Evolutionary conservation across 2,888 invertebrate species (phyloP), one percentile per base, ranked within the genome.

Genomic region (Coenonympha arcania): DNA sequence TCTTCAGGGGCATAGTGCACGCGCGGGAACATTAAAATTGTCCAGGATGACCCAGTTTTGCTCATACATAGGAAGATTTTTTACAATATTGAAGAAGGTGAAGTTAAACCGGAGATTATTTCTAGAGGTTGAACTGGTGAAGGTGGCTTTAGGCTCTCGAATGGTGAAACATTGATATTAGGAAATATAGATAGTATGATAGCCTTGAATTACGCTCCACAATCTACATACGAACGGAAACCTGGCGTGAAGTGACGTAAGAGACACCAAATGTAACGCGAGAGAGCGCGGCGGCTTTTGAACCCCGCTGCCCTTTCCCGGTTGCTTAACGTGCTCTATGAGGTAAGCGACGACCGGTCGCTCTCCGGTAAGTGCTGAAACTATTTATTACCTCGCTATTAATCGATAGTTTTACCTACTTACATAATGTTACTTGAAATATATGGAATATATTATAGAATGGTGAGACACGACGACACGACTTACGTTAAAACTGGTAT

Each of bases 271-370:
- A 41, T 48, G 41, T 33, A 47, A 39, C 34, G 40, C 34, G 48
- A 46, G 37, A 26, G 41, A 30, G 31, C 20, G 31, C n/a, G 16
- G 31, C 40, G 39, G 37, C 46, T 39, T 40, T 24, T 41, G 41
- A 48, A 41, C 41, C 18, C 13, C 4, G 39, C 39, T 40, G 47
- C 26, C 48, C 41, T 34, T 34, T 41, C 9, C 8, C 3, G 4
- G 18, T 40, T 47, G 19, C 31, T 20, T 8, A 8, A 47, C 34
- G 8, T 28, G 13, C 26, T 4, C 18, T 18, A 18, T 8, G 22
- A 40, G 18, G 19, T 19, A 19, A 41, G 16, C n/a, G 22, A 26
- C 26, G 8, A 6, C 1, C 26, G n/a, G 15, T 13, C 8, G 20
- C 13, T 15, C 1, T 20, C 0, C 37, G 37, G 24, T 39, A 39